Conservation (phyloP, 1,140 invertebrate genomes). For the Aplysia californica region DNA sequence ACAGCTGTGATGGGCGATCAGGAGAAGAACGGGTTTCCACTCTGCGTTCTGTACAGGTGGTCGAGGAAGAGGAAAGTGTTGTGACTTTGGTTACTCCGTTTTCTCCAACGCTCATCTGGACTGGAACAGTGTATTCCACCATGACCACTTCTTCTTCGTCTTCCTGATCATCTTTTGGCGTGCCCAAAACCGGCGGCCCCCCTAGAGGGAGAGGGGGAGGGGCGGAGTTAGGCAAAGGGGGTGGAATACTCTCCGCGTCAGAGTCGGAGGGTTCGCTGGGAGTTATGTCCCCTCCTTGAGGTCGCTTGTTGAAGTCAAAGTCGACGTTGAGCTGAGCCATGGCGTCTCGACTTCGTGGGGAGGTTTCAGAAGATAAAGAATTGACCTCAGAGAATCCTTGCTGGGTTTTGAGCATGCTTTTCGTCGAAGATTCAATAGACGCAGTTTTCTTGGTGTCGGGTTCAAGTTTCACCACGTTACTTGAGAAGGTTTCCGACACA, state of each 20-base stretch:
- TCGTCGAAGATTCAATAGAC: no score
- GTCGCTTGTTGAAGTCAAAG: neutral
- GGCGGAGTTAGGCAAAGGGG: slow-evolving; percentile 39
- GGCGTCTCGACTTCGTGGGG: neutral
- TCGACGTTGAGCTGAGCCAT: neutral
- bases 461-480: no score
- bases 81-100: no score
- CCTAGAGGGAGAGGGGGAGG: slow-evolving; percentile 37
- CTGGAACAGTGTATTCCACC: neutral
- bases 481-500: no score
- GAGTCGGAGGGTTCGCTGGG: slow-evolving; percentile 5
- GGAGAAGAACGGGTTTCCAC: no score
- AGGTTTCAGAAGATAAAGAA: no score
- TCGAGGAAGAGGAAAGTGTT: no score
- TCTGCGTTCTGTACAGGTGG: no score
- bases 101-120: neutral
- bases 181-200: neutral
- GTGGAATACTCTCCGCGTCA: slow-evolving; percentile 36
- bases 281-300: neutral
- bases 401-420: no score
- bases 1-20: no score
- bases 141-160: neutral
- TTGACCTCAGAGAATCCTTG: no score
- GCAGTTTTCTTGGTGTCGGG: no score
- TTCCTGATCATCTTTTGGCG: neutral